These are phyloP conservation scores for Lagopus muta DNA, from an alignment of 2,113 vertebrate genomes.

Conservation along the genomic window DNA sequence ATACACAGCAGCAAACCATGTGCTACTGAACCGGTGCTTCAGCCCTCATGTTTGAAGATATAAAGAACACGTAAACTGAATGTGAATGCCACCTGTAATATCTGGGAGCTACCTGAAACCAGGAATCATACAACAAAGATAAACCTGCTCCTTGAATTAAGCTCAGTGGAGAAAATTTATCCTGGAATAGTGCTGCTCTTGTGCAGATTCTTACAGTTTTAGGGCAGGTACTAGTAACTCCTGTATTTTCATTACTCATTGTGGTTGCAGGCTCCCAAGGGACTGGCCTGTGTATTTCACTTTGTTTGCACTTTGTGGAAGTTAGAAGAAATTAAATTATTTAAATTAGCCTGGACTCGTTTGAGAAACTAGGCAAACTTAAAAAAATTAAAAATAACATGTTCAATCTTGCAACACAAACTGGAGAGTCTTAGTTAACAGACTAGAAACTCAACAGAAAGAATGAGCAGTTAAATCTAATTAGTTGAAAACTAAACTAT, in stretches of 20 bases:
- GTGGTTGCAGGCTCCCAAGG: not conserved
- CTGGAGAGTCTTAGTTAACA: not conserved
- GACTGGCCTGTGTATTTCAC: not conserved
- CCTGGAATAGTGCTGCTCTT: not conserved
- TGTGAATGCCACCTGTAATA: not conserved
- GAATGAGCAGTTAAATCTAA: not conserved
- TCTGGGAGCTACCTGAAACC: not conserved
- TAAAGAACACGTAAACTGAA: not conserved
- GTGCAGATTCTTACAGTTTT: not conserved
- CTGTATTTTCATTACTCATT: not conserved
- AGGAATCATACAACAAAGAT: not conserved
- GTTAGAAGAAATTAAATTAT: not conserved
- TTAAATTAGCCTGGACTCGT: not conserved
- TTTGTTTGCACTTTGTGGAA: not conserved
- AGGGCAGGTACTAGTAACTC: not conserved
- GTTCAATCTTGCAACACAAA: not conserved
- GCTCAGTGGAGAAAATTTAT: not conserved
- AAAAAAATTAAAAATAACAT: not conserved
- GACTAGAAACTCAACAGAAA: not conserved
- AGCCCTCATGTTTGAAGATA: not conserved
- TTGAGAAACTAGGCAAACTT: not conserved
- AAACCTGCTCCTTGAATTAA: not conserved
- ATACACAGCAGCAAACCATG: rapidly evolving
- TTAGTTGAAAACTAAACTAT: not conserved
- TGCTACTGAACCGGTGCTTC: not conserved